These are phyloP conservation scores for Ectemnius cavifrons DNA, from an alignment of 2,888 invertebrate genomes.

Conservation along the genomic window DNA sequence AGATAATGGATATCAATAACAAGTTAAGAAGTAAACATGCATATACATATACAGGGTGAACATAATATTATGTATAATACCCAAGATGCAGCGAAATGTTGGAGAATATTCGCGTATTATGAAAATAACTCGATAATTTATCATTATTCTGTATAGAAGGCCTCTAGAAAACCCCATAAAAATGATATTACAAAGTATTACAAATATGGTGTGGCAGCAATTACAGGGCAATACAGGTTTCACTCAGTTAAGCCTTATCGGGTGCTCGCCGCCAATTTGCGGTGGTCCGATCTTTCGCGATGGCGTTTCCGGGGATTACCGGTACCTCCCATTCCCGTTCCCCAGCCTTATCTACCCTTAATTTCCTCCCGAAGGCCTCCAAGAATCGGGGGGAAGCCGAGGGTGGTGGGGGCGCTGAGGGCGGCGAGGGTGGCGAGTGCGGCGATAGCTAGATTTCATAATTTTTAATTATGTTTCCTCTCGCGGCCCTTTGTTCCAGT, in stretches of 20 bases:
- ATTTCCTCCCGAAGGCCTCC: slow-evolving; percentile 14
- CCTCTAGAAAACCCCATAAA: too few relatives aligned
- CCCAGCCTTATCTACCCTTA: slow-evolving; percentile 31
- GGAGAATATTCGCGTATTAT: too few relatives aligned
- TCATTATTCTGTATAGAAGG: too few relatives aligned
- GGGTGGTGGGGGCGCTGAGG: not conserved
- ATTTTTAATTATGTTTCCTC: slow-evolving; percentile 59
- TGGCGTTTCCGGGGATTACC: slow-evolving; percentile 17
- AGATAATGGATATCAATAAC: too few relatives aligned
- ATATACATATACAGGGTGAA: too few relatives aligned
- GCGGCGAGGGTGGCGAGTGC: slow-evolving; percentile 8
- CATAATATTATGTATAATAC: too few relatives aligned
- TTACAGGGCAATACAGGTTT: slow-evolving; percentile 1
- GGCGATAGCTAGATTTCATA: slow-evolving; percentile 39
- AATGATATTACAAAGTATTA: too few relatives aligned
- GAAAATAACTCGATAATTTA: too few relatives aligned
- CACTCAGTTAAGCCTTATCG: slow-evolving; percentile 38
- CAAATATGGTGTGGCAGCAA: too few relatives aligned
- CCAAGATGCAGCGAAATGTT: too few relatives aligned
- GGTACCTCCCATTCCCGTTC: not conserved
- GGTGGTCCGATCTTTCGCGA: slow-evolving; percentile 5
- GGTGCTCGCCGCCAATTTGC: slow-evolving; percentile 30
- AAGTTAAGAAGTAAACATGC: too few relatives aligned
- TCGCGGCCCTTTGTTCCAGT: slow-evolving; percentile 43
- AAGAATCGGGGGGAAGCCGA: slow-evolving; percentile 9